Evolutionary conservation across 1,140 invertebrate genomes (phyloP).

Genomic region (Drosophila novamexicana): DNA sequence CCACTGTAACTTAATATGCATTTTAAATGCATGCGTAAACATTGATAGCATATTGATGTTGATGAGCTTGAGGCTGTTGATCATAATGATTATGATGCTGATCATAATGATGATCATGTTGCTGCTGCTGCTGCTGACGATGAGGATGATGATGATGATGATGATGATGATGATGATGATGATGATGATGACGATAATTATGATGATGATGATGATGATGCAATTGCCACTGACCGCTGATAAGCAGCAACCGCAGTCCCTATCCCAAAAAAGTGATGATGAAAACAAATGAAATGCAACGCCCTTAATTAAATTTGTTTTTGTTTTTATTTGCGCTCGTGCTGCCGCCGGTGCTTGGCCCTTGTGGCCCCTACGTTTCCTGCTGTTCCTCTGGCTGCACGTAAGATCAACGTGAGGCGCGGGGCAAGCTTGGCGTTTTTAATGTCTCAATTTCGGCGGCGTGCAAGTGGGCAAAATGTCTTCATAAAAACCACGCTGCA

Average conservation of each 20-base stretch:
- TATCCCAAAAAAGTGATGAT: conserved; percentile 44
- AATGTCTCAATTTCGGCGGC: conserved; percentile 77
- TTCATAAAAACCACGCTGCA: conserved; percentile 72
- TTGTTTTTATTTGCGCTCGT: conserved; percentile 27
- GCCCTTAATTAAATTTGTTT: conserved; percentile 76
- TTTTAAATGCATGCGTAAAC: conserved; percentile 79
- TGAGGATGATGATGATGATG: conserved; percentile 43
- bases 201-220: conserved; percentile 57
- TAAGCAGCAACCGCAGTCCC: conserved; percentile 54
- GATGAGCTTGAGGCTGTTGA: conserved; percentile 10
- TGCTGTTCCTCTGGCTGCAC: neutral
- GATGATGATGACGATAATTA: conserved; percentile 56
- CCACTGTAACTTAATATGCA: conserved; percentile 66
- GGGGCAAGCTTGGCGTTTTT: conserved; percentile 50
- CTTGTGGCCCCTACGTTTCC: conserved; percentile 1
- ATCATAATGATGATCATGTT: conserved; percentile 28
- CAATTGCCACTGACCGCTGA: conserved; percentile 69
- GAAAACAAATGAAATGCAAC: conserved; percentile 78
- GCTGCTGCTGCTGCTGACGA: conserved; percentile 13
- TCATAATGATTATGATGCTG: conserved; percentile 23
- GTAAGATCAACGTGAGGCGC: conserved; percentile 35
- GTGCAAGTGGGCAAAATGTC: conserved; percentile 61
- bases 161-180: conserved; percentile 54
- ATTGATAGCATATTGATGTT: conserved; percentile 80
- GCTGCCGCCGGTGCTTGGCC: neutral